Percentiles rank a stretch among this genome's conserved stretches.
Conservation (phyloP, 2,113 vertebrate species). For the Climacteris rufus region DNA sequence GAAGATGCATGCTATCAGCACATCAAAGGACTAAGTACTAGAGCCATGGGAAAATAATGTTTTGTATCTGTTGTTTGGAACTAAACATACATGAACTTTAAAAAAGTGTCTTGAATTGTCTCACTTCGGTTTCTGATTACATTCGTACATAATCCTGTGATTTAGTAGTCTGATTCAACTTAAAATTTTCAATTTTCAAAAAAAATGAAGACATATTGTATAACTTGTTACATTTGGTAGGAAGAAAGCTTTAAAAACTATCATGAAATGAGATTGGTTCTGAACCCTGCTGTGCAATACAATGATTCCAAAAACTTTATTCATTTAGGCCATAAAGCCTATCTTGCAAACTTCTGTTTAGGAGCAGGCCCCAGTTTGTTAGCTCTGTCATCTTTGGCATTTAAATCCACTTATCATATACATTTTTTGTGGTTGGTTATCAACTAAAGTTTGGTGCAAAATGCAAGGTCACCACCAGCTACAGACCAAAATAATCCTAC, state of each 20-base stretch:
- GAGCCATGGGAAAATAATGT: background rate
- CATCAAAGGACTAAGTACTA: background rate
- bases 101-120: background rate
- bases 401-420: background rate
- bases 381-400: background rate
- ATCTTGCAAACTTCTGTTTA: background rate
- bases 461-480: background rate
- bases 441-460: background rate
- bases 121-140: background rate
- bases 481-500: background rate
- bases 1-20: background rate
- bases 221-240: background rate
- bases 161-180: background rate
- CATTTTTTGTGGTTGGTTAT: background rate
- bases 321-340: background rate
- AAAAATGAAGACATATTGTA: background rate
- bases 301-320: background rate
- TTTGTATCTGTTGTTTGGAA: background rate
- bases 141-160: background rate
- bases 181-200: background rate
- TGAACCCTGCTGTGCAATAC: background rate
- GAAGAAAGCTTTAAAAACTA: background rate
- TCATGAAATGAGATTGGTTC: background rate
- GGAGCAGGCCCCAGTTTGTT: background rate
- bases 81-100: background rate